Base-by-base conservation (phyloP, 2,113 vertebrate species). In the Bujurquina vittata region DNA sequence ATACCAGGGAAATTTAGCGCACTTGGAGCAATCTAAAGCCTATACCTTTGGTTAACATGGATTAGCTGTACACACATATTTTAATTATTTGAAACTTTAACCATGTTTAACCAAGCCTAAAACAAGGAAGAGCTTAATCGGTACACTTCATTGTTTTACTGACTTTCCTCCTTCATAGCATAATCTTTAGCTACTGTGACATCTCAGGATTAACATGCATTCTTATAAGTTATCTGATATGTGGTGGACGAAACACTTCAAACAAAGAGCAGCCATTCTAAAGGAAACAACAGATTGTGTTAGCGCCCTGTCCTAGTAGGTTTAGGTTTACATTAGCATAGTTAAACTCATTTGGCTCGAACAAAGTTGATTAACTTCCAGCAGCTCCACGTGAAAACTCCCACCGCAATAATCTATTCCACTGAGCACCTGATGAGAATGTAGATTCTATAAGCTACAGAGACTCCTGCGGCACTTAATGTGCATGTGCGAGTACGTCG, bases 401-500 rank as follows among this genome's bases (percentile, higher is more conserved):
- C 35, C 63, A 59, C 65, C 31, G 65, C 67, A 49, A 59, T 79
- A 23, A 72, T 72, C 46, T 74, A 61, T 55, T 77, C 22, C 43
- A 17, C 79, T 58, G 35, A 65, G 17, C 31, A 35, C 35, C 76
- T 65, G 49, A 9, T 31, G 22, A 56, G 63, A 63, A 74, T 79
- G 80, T 57, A 58, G 37, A 80, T 80, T 82, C 84, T 84, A 88
- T 88, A 87, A 61, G 55, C 22, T 79, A 31, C 80, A 57, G 79
- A 40, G 22, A 77, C 81, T 78, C 84, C 73, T 20, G 4, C 4
- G 56, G 80, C 67, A 55, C 74, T 75, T 75, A 49, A 37, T 85
- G 57, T 62, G 84, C 56, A 49, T 22, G 65, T 63, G 75, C 55
- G 80, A 60, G 59, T 61, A 11, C 5, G 49, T 15, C 15, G 67